Conservation (phyloP, 35 echinoderm and acorn worm genomes). For the Amphiura filiformis region DNA sequence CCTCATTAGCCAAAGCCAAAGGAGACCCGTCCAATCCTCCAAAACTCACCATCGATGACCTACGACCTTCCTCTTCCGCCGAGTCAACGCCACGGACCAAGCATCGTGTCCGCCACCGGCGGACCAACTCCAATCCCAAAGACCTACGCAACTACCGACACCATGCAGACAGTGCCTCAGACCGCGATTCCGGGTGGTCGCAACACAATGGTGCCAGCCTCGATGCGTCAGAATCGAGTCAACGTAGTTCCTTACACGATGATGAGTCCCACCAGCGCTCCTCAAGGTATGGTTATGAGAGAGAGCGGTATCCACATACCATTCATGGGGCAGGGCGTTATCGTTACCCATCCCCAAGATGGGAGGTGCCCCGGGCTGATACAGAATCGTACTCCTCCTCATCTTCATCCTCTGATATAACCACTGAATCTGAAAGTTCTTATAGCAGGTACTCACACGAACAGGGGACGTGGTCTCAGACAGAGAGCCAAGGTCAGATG, state of each 20-base stretch:
- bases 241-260: conserved; percentile 6
- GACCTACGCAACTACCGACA: conserved; percentile 8
- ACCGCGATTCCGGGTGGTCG: neutral
- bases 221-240: neutral
- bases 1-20: conserved; percentile 38
- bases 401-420: neutral
- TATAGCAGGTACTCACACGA: neutral
- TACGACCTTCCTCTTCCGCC: conserved; percentile 14
- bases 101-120: neutral
- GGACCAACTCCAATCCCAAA: conserved; percentile 7
- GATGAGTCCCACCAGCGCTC: conserved; percentile 1
- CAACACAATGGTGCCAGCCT: conserved; percentile 2
- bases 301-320: too few relatives aligned
- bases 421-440: neutral
- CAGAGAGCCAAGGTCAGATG: neutral
- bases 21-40: conserved; percentile 18
- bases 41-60: conserved; percentile 1
- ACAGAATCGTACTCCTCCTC: neutral
- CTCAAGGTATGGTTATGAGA: neutral
- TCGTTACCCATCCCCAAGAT: too few relatives aligned
- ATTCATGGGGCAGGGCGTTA: too few relatives aligned
- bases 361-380: neutral
- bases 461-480: neutral
- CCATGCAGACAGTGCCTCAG: conserved; percentile 12
- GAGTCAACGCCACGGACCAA: neutral